Evolutionary conservation across 2,888 invertebrate species (phyloP), one percentile per base, ranked within the genome.

Genomic region (Pristionchus mayeri): DNA sequence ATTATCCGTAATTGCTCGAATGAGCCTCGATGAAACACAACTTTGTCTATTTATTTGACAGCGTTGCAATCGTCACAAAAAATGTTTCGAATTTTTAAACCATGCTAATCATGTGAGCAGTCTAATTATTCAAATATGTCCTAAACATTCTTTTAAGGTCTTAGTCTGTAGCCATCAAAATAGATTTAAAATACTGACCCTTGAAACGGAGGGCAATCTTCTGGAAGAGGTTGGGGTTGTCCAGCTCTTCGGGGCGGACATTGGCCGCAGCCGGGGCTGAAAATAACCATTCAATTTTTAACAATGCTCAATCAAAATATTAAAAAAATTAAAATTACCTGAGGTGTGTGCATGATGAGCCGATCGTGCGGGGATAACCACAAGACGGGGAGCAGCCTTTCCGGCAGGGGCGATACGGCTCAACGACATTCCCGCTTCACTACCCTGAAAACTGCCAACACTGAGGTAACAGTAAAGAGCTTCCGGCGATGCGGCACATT

Each of bases 201-300:
- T 90, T 85, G 89, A 91, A 91, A 54, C 91, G 89, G 81, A 87
- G 87, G 84, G 89, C 87, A 83, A 91, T 87, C 89, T 91, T 91
- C 87, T 91, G 90, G 90, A 91, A 90, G 88, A 91, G 89, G 85
- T 88, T 88, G 37, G 91, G 91, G 54, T 89, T 87, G 78, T 90
- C 90, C 21, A 86, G 80, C 50, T 87, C 86, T 52, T 86, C 86
- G 52, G 86, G 60, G 71, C 81, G 71, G 34, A 86, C 79, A 16
- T 40, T 87, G 52, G 87, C 67, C 21, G 85, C 63, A n/a, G 85
- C 84, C 30, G 88, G 85, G 37, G 88, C 86, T 78, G 83, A 60
- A 67, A 48, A 37, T 21, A 40, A n/a, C 44, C 21, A 4, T 37
- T n/a, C 4, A 63, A 3, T 11, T 27, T 24, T 27, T n/a, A 30